phyloP scores from a whole-genome alignment of 2,113 vertebrate genomes.

The Aramus guarauna region DNA sequence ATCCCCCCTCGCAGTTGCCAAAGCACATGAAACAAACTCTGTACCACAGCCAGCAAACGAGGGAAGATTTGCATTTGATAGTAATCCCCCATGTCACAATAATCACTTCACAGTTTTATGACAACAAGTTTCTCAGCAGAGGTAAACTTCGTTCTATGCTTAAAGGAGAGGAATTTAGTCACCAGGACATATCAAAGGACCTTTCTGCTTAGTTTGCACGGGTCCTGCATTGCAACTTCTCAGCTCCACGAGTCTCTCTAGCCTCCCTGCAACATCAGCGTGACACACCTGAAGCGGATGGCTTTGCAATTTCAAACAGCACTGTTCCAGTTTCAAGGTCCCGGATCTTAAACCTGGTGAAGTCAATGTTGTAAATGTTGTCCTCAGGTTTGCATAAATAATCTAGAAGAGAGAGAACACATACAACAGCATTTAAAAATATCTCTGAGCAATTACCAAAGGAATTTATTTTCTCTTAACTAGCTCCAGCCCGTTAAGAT shows the following conservation, averaged over 20 bases:
- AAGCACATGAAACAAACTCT: not conserved
- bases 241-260: not conserved
- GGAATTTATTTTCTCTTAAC: not conserved
- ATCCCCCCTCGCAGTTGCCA: not conserved
- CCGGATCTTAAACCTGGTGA: conserved; percentile 97
- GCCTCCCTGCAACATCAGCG: rapidly evolving
- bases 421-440: not conserved
- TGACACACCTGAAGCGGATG: conserved; percentile 83
- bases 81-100: not conserved
- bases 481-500: not conserved
- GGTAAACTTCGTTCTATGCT: not conserved
- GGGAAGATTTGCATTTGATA: not conserved
- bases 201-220: not conserved
- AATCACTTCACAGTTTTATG: not conserved
- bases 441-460: not conserved
- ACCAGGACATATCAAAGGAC: not conserved
- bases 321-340: conserved; percentile 94
- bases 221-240: not conserved
- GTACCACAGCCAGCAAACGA: not conserved
- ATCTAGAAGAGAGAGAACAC: conserved; percentile 69
- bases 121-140: not conserved
- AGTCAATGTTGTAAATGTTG: conserved; percentile 94
- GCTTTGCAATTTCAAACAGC: conserved; percentile 98
- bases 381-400: conserved; percentile 96
- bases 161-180: not conserved